These are phyloP conservation scores for Ceratotherium simum DNA, from an alignment of 2,113 vertebrate genomes.

Conservation along the genomic window DNA sequence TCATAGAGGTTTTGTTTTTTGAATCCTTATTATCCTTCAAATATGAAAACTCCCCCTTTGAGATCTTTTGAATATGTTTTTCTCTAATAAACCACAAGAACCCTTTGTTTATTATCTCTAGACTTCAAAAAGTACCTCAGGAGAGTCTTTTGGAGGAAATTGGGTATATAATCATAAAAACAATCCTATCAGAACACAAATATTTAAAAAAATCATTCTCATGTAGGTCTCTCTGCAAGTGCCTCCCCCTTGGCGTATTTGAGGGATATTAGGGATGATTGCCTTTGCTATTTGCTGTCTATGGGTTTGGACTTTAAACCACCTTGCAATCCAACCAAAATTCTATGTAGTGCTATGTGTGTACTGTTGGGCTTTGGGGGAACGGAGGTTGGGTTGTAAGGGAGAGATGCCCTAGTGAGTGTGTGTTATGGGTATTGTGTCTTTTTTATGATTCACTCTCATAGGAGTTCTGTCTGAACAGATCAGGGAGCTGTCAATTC, in stretches of 20 bases:
- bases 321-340: conserved; percentile 52
- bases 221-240: conserved; percentile 36
- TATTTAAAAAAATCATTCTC: conserved; percentile 58
- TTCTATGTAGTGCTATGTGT: conserved; percentile 9
- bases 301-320: conserved; percentile 37
- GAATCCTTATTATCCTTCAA: conserved; percentile 30
- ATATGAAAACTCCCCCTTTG: conserved; percentile 34
- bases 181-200: conserved; percentile 72
- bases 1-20: neutral
- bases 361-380: neutral
- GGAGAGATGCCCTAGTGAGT: neutral
- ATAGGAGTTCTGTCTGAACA: neutral
- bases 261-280: conserved; percentile 65
- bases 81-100: conserved; percentile 56
- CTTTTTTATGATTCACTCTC: neutral
- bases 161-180: conserved; percentile 67
- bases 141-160: conserved; percentile 74
- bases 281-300: conserved; percentile 60
- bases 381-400: neutral
- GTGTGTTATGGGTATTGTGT: neutral
- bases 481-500: neutral
- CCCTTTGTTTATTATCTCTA: conserved; percentile 66
- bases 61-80: conserved; percentile 54
- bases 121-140: conserved; percentile 56
- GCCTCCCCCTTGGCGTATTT: conserved; percentile 45